phyloP scores from a whole-genome alignment of 2,888 invertebrate species.

The Tinea pellionella region DNA sequence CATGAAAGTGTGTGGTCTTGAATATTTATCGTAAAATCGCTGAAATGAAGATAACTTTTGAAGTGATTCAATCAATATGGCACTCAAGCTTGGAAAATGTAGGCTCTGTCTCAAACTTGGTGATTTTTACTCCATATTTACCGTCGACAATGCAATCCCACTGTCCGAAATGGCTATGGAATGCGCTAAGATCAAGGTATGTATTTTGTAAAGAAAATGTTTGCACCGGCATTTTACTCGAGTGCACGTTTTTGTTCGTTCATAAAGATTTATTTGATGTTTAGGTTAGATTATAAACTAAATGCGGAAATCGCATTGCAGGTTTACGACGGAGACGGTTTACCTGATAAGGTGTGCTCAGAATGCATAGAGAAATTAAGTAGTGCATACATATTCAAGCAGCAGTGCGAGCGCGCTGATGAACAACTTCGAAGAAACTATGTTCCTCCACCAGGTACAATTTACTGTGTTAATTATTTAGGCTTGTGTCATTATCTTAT shows the following conservation, averaged over 20 bases:
- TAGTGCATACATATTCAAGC: slow-evolving; percentile 61
- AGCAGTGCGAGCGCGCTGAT: slow-evolving; percentile 62
- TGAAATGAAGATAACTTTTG: slow-evolving; percentile 24
- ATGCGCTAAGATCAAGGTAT: slow-evolving; percentile 57
- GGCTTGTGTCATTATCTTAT: too few species aligned
- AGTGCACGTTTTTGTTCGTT: too few species aligned
- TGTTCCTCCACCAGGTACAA: slow-evolving; percentile 52
- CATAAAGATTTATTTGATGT: too few species aligned
- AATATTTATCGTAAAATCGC: background rate
- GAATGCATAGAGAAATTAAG: slow-evolving; percentile 64
- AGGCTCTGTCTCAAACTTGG: slow-evolving; percentile 66
- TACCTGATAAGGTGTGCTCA: slow-evolving; percentile 61
- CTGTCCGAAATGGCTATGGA: slow-evolving; percentile 67
- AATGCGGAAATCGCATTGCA: slow-evolving; percentile 18
- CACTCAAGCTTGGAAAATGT: slow-evolving; percentile 66
- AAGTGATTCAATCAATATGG: slow-evolving; percentile 46
- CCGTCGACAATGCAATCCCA: slow-evolving; percentile 57
- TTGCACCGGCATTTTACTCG: background rate
- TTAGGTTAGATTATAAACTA: too few species aligned
- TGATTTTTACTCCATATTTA: slow-evolving; percentile 64
- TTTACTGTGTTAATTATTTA: background rate
- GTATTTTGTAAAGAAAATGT: slow-evolving; percentile 16
- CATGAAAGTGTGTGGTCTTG: too few species aligned
- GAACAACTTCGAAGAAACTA: slow-evolving; percentile 57
- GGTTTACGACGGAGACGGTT: slow-evolving; percentile 61